Evolutionary conservation across 1,140 invertebrate species (phyloP), one percentile per base, ranked within the genome.

Genomic region (Sesamia nonagrioides): DNA sequence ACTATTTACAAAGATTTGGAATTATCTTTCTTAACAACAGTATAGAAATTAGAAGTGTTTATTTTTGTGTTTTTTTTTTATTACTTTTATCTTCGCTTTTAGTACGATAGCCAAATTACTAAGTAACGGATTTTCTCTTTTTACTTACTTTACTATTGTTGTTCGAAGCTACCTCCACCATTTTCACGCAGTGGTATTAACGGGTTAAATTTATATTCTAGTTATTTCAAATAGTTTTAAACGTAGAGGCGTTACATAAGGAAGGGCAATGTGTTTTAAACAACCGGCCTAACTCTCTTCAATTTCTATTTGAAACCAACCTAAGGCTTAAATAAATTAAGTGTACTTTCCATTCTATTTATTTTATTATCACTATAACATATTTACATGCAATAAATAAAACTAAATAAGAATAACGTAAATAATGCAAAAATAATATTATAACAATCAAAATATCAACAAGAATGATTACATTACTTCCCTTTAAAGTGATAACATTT

Each of bases 391-490:
- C 13, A 13, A 11, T 13, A 18, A 42, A 63, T 37, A n/a, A 18
- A 63, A 35, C 18, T 21, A 50, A 58, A 11, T 58, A 58, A 42
- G 17, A 9, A 18, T 17, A 63, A 63, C 60, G 17, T 11, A 63
- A 42, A 40, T 18, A 63, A 63, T 45, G 52, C 27, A 73, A 54
- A 58, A 33, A 48, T 33, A 58, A 42, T 15, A 40, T 11, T 40
- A 42, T 42, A 73, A 42, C 17, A 52, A 66, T 35, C 6, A 56
- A 68, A 45, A 42, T 48, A 68, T 60, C n/a, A 45, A 78, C 58
- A 79, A 73, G 42, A 82, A 85, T 88, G 86, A 88, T 89, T 72
- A 87, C 89, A 90, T 89, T 90, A 84, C 86, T 90, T 88, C 88
- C 91, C 88, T 81, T 84, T 77, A 83, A 75, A 74, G 84, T 84